Evolutionary conservation across 2,113 vertebrate genomes (phyloP).

Genomic region (Donacobius atricapilla): DNA sequence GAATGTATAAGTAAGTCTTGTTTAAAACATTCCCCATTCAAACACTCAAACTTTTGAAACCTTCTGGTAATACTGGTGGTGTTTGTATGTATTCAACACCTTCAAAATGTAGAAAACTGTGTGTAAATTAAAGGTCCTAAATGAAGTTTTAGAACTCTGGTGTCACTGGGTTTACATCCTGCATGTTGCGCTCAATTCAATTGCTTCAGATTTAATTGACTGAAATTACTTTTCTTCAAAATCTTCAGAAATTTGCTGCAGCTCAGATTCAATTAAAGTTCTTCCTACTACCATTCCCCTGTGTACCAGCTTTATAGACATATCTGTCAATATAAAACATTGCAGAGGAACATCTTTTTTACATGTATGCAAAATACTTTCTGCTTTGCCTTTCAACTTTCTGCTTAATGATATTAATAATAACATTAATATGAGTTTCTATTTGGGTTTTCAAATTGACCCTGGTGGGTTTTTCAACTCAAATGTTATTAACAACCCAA

Average conservation of each 20-base stretch:
- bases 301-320: neutral
- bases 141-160: rapidly evolving
- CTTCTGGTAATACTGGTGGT: neutral
- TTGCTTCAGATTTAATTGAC: neutral
- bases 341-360: constrained; percentile 5
- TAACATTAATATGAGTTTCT: neutral
- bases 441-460: neutral
- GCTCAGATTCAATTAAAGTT: neutral
- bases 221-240: neutral
- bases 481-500: constrained; percentile 18
- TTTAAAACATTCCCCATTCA: neutral
- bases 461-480: neutral
- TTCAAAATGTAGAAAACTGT: neutral
- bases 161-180: neutral
- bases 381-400: constrained; percentile 8
- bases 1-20: neutral
- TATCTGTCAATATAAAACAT: constrained; percentile 10
- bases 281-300: neutral
- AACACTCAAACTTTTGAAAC: neutral
- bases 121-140: neutral
- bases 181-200: neutral
- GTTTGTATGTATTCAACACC: rapidly evolving
- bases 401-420: constrained; percentile 7
- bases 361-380: constrained; percentile 3
- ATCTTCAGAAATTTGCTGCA: neutral